Percentiles rank a stretch among this genome's conserved stretches.
phyloP scores from a whole-genome alignment of 2,888 invertebrate genomes.

The Spilosoma lubricipeda region DNA sequence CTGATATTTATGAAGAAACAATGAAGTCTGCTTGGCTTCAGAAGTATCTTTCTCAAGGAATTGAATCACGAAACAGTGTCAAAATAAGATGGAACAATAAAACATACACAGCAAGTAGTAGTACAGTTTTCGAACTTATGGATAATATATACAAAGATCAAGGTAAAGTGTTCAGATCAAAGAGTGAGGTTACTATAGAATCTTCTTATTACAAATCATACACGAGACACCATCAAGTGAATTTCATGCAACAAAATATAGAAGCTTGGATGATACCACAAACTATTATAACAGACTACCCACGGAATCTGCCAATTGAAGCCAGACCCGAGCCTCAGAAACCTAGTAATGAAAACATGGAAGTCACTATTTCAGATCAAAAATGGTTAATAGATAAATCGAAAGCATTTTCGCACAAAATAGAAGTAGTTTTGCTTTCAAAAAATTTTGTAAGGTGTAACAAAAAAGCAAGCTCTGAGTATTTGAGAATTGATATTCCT shows the following conservation, averaged over 20 bases:
- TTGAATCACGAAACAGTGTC: constrained; percentile 68
- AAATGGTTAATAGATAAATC: constrained; percentile 72
- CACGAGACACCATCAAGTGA: constrained; percentile 55
- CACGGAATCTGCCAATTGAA: constrained; percentile 38
- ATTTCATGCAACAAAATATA: constrained; percentile 66
- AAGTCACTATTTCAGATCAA: constrained; percentile 60
- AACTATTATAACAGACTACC: constrained; percentile 54
- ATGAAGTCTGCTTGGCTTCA: constrained; percentile 66
- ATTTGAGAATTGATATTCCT: constrained; percentile 73
- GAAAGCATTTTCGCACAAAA: constrained; percentile 67
- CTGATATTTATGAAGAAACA: constrained; percentile 56
- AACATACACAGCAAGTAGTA: constrained; percentile 70
- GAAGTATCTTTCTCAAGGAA: constrained; percentile 60
- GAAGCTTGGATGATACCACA: constrained; percentile 78
- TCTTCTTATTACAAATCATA: constrained; percentile 57
- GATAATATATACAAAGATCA: constrained; percentile 69
- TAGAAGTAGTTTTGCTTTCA: constrained; percentile 69
- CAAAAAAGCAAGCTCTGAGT: constrained; percentile 63
- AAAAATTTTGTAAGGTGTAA: constrained; percentile 54
- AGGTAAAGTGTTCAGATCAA: constrained; percentile 61
- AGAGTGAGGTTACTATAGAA: constrained; percentile 64
- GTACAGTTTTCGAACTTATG: constrained; percentile 71
- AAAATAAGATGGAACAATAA: constrained; percentile 75
- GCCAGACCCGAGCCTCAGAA: constrained; percentile 33
- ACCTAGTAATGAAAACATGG: constrained; percentile 51